These are phyloP conservation scores for Nesospiza acunhae DNA, from an alignment of 2,113 vertebrate species.

Conservation along the genomic window DNA sequence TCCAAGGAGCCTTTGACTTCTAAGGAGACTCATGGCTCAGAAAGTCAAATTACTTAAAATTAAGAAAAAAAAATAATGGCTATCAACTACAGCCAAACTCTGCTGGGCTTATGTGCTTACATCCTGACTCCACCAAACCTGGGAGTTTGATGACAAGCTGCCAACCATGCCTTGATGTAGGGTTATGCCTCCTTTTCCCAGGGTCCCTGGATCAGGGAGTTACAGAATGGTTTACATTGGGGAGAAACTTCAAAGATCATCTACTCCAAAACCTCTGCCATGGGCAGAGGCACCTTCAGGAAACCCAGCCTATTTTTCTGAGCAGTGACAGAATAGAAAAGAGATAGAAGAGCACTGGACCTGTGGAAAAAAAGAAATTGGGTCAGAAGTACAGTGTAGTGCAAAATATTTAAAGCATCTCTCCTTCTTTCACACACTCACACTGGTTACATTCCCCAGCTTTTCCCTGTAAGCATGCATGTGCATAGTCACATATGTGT, in stretches of 20 bases:
- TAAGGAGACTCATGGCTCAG: background rate
- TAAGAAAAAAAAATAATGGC: background rate
- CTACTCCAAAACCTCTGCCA: background rate
- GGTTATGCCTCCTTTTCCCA: background rate
- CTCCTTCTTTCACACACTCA: fast-evolving
- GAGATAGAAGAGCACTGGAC: background rate
- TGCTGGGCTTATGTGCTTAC: background rate
- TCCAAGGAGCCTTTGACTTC: background rate
- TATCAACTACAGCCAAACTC: background rate
- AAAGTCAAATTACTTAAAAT: background rate
- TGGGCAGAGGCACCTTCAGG: background rate
- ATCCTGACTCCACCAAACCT: background rate
- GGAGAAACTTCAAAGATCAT: background rate
- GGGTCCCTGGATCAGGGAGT: background rate
- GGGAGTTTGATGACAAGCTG: background rate
- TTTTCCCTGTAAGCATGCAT: background rate
- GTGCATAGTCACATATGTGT: background rate
- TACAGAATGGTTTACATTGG: background rate
- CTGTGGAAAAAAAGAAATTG: background rate
- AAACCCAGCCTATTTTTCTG: background rate
- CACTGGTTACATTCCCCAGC: background rate
- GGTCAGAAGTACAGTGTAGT: background rate
- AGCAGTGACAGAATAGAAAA: background rate
- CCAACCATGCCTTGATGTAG: background rate
- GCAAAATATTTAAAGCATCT: background rate